Base-by-base conservation (phyloP, 2,888 invertebrate species). In the Tachystola acroxantha region DNA sequence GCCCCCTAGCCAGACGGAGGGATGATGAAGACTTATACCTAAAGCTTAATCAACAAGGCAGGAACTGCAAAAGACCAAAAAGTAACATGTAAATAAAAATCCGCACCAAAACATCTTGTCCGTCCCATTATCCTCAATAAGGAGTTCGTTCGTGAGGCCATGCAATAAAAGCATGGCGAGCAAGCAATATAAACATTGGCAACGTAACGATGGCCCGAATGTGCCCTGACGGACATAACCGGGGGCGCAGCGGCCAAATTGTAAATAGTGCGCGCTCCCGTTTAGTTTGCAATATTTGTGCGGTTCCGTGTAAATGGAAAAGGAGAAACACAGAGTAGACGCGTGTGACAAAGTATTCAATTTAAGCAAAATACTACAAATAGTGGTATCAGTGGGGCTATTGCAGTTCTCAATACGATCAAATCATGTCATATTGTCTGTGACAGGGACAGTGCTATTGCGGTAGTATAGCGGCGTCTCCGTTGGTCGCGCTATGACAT, bases 241-340 rank as follows among this genome's bases (percentile, higher is more conserved):
- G 51, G 52, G 64, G 50, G 48, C 63, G 66, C 52, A 51, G 53
- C 61, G 64, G 65, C 52, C 62, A 72, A 75, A 82, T 77, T 80
- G 84, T 82, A 82, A 86, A 84, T 82, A 84, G 76, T 78, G 72
- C 64, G 64, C 58, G 64, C 69, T 63, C 72, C 70, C 76, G 79
- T 84, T 86, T 85, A 86, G 82, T 77, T 81, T 71, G 79, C 81
- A 80, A 82, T 85, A 84, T 84, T 85, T 80, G 80, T 79, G 80
- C 67, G 80, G 74, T 73, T 65, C 63, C 73, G 74, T 81, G 77
- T 62, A 84, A 85, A 84, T 82, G 82, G 84, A 81, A 85, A 84
- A 81, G 69, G 64, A 59, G 51, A 46, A 14, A 19, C 28, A 45
- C 38, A 82, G 79, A 64, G 50, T 43, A 63, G 5, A 28, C 28